Base-by-base conservation (phyloP, 2,113 vertebrate genomes). In the Natator depressus region DNA sequence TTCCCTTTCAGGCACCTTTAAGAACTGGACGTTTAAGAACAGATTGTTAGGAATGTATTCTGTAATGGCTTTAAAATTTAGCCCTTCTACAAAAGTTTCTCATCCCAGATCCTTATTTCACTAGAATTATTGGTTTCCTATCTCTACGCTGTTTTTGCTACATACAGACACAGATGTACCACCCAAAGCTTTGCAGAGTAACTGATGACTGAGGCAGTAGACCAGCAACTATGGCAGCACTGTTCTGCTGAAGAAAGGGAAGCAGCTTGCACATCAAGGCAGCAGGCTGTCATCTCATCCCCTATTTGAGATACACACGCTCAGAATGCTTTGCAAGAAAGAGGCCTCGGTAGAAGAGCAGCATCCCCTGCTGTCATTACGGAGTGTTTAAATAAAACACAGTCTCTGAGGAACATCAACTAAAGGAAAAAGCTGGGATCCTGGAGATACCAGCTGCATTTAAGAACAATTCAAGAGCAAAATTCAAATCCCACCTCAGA, bases 391-490 rank as follows among this genome's bases (percentile, higher is more conserved):
- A 62, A 69, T 2, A 84, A 24, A 19, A 84, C 86, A 82, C 35
- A 20, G 6, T 62, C 42, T 88, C 82, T 5, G 24, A 78, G 42
- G 24, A 78, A 78, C 25, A 29, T 25, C 42, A 47, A 72, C 65
- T 72, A n/a, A 46, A 24, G 72, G 72, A 29, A 55, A 0, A 0
- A 81, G 17, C 65, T 88, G 25, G 2, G 88, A 88, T n/a, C 55
- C 57, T 49, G 16, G 31, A 53, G 62, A 55, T 85, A 49, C 54
- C 69, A 47, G 69, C 14, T 17, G 69, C 24, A 78, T 78, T 78
- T 47, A 47, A 29, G 25, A 78, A 47, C 13, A 89, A 59, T 46
- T 22, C 17, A 14, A 20, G 46, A 80, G 8, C 84, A 29, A 91
- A n/a, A 42, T 46, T 76, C 72, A 90, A 91, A 86, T 50, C 57